phyloP scores from a whole-genome alignment of 2,797 vertebrate species.

The Hippoglossus hippoglossus region DNA sequence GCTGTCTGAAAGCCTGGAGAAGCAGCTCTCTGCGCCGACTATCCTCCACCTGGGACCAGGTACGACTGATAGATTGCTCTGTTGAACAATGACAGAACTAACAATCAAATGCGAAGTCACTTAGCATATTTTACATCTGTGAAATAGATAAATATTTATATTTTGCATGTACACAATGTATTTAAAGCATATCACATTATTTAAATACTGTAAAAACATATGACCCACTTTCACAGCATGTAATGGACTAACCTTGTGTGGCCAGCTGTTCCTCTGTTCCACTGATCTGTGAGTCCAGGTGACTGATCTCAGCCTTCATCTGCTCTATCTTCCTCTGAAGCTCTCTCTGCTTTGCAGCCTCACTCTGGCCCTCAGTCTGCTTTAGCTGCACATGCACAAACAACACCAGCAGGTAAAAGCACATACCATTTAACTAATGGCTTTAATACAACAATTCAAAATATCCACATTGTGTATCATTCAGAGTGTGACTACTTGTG shows the following conservation, averaged over 20 bases:
- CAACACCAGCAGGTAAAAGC: constrained; percentile 1
- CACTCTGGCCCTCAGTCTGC: constrained; percentile 72
- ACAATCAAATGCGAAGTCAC: not conserved
- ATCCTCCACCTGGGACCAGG: constrained; percentile 76
- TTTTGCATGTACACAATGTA: not conserved
- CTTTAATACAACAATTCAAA: not conserved
- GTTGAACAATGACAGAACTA: constrained; percentile 20
- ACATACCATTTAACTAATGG: not conserved
- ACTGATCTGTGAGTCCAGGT: constrained; percentile 83
- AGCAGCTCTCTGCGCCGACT: constrained; percentile 71
- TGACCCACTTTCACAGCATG: not conserved
- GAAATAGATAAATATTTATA: not conserved
- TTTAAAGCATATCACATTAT: not conserved
- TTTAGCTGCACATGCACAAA: constrained; percentile 63
- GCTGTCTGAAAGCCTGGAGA: constrained; percentile 77
- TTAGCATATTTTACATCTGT: not conserved
- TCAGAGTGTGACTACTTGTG: not conserved
- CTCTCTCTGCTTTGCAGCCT: constrained; percentile 70
- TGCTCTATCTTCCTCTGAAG: constrained; percentile 81
- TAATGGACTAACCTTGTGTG: constrained; percentile 72
- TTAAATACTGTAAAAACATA: not conserved
- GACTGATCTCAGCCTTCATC: constrained; percentile 78
- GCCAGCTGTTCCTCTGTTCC: constrained; percentile 80
- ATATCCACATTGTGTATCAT: not conserved
- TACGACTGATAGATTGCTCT: constrained; percentile 73